Conservation (phyloP, 2,113 vertebrate genomes). For the Pelmatolapia mariae region DNA sequence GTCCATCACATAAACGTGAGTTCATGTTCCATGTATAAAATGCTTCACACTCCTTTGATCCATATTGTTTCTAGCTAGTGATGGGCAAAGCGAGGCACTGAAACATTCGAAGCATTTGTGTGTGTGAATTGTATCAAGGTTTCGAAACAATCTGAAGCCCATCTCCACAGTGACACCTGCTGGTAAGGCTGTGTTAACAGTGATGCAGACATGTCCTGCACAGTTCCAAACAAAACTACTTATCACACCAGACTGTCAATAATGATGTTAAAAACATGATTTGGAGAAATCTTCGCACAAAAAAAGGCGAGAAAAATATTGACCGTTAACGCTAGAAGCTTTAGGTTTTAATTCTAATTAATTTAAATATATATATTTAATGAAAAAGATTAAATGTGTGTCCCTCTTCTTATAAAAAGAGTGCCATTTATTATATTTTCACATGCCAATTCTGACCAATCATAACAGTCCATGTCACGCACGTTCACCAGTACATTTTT, state of each 20-base stretch:
- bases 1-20: background rate
- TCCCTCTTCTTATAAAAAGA: fast-evolving
- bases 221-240: background rate
- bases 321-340: background rate
- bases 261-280: background rate
- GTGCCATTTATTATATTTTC: background rate
- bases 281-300: background rate
- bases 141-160: background rate
- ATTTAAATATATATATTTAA: background rate
- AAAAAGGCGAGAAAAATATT: background rate
- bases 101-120: fast-evolving
- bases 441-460: background rate
- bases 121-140: background rate
- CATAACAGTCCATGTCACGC: background rate
- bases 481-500: background rate
- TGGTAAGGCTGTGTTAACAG: background rate
- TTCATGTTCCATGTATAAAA: background rate
- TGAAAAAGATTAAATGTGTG: background rate
- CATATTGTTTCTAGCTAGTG: background rate
- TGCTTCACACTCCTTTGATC: background rate
- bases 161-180: background rate
- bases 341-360: background rate
- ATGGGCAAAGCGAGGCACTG: background rate
- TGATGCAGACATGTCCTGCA: background rate
- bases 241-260: background rate